Evolutionary conservation across 2,888 invertebrate species (phyloP), one percentile per base, ranked within the genome.

Genomic region (Oscheius sp.): DNA sequence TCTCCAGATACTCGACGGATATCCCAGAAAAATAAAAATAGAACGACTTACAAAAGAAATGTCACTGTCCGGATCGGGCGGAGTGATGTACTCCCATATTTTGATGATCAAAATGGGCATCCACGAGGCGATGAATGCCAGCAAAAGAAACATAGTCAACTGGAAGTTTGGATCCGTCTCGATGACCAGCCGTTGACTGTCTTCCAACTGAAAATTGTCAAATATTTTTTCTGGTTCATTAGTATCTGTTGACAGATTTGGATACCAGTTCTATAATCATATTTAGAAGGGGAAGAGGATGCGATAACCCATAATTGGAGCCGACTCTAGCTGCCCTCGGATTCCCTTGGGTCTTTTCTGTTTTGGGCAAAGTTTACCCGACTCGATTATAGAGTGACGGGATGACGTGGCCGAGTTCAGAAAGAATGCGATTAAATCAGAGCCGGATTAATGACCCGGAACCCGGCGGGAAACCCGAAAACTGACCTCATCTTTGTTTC

Each of bases 61-160:
- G 64, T 82, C 82, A 46, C 69, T 74, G 46, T 80, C 77, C n/a
- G 71, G 58, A 13, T 74, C 68, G 2, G 78, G 78, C 13, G 73
- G 76, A 25, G 61, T 63, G 27, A 82, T 58, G 52, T 77, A 43
- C 53, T 78, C 74, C 46, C 66, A 72, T 25, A 87, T 52, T 49
- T 85, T 80, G 43, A 87, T 75, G 1, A 71, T 49, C 13, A 80
- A 43, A 2, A 82, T 52, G 12, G 82, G 82, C 35, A 79, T 69
- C 97, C 97, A 98, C 85, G 95, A 94, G 78, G 95, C 90, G 93
- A 95, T 94, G 91, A 96, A 98, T 73, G 94, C 92, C 85, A 94
- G 91, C 82, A 96, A 94, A 87, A 97, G 92, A 84, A 95, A 92
- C 90, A 97, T 95, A 87, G 95, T 95, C 93, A 96, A 95, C 90